Evolutionary conservation across 2,797 vertebrate species (phyloP), one percentile per base, ranked within the genome.

Genomic region (Mareca penelope): DNA sequence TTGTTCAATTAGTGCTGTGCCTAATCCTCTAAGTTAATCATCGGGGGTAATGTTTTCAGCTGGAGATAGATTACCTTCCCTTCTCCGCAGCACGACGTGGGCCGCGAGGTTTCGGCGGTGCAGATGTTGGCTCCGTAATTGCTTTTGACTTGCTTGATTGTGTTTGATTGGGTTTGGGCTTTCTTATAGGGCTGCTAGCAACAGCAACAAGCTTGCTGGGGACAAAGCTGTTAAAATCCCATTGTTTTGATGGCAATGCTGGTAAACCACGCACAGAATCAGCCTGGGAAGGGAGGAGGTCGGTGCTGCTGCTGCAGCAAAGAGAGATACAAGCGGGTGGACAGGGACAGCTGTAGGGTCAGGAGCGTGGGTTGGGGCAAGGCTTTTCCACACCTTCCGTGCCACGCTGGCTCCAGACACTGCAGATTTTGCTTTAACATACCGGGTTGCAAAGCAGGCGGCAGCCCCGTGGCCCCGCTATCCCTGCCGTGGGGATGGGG

Each of bases 1-100:
- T 70, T 94, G 86, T 95, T 92, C 96, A 95, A 78, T 96, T 94
- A 96, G 85, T 15, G 53, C 94, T 4, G 8, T 94, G 94, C 88
- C 60, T 94, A 91, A 94, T 96, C 86, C 88, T 87, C 91, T 97
- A 88, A 95, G 85, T 94, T 96, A 96, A 96, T 97, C 94, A 96
- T 59, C 1, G 3, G 17, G 76, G 59, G 85, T 80, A 86, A 93
- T 80, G 85, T 75, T 93, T 97, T 85, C 65, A 70, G 37, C 67
- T 81, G 92, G 61, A 90, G 82, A 35, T 76, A 72, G 68, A 89
- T 95, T 37, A 87, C 73, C 71, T 79, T 9, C 0, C 24, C 39
- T 5, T 23, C 28, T 26, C 70, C 14, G 52, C 87, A 55, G 77
- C 80, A 56, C 2, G 6, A 24, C 63, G 10, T 1, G 9, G 88